These are phyloP conservation scores for Hippopotamyrus pictus DNA, from an alignment of 2,797 vertebrate genomes.

Conservation along the genomic window DNA sequence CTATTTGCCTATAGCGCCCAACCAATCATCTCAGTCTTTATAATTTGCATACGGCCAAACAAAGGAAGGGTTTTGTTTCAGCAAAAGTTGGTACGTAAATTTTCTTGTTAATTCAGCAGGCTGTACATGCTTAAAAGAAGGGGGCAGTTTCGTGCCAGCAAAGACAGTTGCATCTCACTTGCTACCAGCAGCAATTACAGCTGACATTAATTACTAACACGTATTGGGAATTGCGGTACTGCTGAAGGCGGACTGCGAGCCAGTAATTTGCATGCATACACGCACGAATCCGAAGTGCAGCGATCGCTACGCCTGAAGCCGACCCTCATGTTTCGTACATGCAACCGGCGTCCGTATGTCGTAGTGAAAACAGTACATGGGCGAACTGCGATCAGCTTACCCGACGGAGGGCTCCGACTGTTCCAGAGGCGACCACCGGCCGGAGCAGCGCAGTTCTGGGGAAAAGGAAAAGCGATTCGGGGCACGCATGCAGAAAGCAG, in stretches of 20 bases:
- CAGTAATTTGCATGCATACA: not conserved
- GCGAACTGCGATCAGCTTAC: conserved; percentile 31
- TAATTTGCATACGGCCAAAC: not conserved
- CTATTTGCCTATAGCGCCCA: not conserved
- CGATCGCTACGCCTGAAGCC: not conserved
- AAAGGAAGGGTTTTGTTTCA: not conserved
- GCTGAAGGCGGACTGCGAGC: not conserved
- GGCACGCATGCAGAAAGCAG: conserved; percentile 31
- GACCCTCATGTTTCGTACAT: not conserved
- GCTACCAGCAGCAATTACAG: not conserved
- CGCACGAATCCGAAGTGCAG: not conserved
- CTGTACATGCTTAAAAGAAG: not conserved
- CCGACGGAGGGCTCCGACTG: conserved; percentile 35
- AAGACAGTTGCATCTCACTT: not conserved
- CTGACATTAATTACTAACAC: not conserved
- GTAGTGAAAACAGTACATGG: not conserved
- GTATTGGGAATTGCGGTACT: not conserved
- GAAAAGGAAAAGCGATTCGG: conserved; percentile 28
- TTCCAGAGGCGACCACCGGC: conserved; percentile 34
- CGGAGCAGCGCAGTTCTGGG: conserved; percentile 39
- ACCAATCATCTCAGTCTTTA: not conserved
- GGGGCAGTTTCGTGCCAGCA: not conserved
- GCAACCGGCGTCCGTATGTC: not conserved
- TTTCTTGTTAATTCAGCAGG: not conserved
- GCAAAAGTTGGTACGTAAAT: not conserved